These are phyloP conservation scores for Cheirogaleus medius DNA, from an alignment of 2,113 vertebrate species.

Conservation along the genomic window DNA sequence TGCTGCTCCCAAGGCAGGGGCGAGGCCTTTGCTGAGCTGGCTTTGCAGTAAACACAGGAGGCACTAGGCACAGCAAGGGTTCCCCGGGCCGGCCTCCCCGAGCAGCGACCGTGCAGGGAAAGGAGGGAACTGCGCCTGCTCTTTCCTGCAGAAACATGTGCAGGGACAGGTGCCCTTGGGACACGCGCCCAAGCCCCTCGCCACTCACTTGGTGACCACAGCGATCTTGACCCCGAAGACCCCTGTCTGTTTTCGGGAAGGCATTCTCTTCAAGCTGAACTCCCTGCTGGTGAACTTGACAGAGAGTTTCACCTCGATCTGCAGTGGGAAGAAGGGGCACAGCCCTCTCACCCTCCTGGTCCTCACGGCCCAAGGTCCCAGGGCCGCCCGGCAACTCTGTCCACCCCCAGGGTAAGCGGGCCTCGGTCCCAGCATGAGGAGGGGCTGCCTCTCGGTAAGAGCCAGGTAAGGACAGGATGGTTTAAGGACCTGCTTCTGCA, in stretches of 20 bases:
- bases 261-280: conserved; percentile 97
- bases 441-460: too few relatives aligned
- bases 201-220: conserved; percentile 96
- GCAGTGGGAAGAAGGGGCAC: background rate
- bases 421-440: background rate
- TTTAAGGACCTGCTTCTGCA: background rate
- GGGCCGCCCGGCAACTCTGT: background rate
- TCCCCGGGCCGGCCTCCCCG: fast-evolving
- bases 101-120: fast-evolving
- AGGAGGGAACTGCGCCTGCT: fast-evolving
- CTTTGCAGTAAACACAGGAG: conserved; percentile 6
- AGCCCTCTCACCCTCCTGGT: background rate
- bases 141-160: fast-evolving
- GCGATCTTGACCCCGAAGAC: conserved; percentile 98
- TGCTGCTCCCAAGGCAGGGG: background rate
- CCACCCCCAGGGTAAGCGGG: background rate
- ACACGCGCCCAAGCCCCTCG: fast-evolving
- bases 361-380: background rate
- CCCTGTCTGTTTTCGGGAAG: conserved; percentile 93
- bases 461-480: fast-evolving
- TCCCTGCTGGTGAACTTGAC: conserved; percentile 98
- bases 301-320: conserved; percentile 97
- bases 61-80: background rate
- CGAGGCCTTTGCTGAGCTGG: background rate
- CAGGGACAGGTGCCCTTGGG: fast-evolving